A percentile compares a stretch with the other conserved stretches of the same genome.
These are phyloP conservation scores for Apogon hyalosoma DNA, from an alignment of 2,797 vertebrate genomes.

Conservation along the genomic window DNA sequence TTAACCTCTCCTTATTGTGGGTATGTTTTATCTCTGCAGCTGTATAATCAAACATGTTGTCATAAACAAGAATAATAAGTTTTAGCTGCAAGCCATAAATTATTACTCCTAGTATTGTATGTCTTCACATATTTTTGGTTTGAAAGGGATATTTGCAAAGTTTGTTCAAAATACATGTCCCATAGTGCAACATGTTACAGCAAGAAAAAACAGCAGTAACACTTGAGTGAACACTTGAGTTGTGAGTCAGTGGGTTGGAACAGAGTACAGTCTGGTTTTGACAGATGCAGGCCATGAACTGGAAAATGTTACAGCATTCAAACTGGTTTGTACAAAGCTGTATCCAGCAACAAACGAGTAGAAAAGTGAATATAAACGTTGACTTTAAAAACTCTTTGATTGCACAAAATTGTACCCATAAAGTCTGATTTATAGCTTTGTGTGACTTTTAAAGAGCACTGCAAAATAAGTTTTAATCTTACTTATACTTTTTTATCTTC, in stretches of 20 bases:
- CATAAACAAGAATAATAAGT: constrained; percentile 6
- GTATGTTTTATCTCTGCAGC: constrained; percentile 1
- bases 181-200: constrained; percentile 41
- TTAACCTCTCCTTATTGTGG: background rate
- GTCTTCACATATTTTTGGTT: background rate
- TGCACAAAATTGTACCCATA: too few relatives aligned
- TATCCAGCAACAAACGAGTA: too few relatives aligned
- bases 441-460: too few relatives aligned
- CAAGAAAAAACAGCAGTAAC: constrained; percentile 28
- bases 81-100: background rate
- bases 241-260: constrained; percentile 46
- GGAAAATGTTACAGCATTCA: background rate
- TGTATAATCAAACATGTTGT: constrained; percentile 8
- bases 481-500: too few relatives aligned
- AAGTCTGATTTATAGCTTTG: too few relatives aligned
- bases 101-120: background rate
- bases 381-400: too few relatives aligned
- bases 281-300: constrained; percentile 50
- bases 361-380: background rate
- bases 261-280: constrained; percentile 36
- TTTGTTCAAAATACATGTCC: constrained; percentile 10
- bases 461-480: too few relatives aligned
- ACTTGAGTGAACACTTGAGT: constrained; percentile 35
- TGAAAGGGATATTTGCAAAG: constrained; percentile 17
- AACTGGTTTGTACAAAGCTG: background rate